phyloP scores from a whole-genome alignment of 37 sponge, comb jelly and placozoan species.

The Ianthella basta region DNA sequence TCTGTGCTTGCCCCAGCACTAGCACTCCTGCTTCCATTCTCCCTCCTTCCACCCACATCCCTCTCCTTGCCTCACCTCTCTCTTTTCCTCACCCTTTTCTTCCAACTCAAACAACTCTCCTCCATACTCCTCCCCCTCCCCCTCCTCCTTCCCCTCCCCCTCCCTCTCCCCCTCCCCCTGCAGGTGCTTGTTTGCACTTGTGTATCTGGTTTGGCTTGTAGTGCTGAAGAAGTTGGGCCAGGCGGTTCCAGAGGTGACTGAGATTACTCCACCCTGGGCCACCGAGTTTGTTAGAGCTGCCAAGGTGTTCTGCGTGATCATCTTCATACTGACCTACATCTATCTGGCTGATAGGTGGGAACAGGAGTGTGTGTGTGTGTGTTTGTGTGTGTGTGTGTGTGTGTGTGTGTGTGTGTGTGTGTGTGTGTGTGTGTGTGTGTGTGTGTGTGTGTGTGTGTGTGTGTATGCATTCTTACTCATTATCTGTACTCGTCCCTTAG shows the following conservation, averaged over 20 bases:
- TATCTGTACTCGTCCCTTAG: neutral
- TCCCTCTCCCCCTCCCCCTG: no score
- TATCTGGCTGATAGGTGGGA: constrained; percentile 30
- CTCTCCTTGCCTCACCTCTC: no score
- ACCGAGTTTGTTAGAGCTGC: neutral
- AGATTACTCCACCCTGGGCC: neutral
- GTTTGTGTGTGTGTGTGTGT: neutral
- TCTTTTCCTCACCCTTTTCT: no score
- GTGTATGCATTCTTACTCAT: neutral
- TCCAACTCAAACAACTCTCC: no score
- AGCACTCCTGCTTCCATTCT: no score
- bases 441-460: constrained; percentile 11
- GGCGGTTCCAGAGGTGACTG: neutral
- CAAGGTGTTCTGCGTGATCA: neutral
- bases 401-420: neutral
- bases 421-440: neutral
- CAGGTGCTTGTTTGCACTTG: neutral
- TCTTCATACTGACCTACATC: constrained; percentile 5
- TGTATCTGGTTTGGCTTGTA: neutral
- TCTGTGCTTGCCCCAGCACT: no score
- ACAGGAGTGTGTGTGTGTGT: neutral
- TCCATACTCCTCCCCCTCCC: no score
- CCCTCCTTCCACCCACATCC: no score
- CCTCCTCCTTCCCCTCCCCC: no score
- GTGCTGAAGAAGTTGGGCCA: neutral